phyloP scores from a whole-genome alignment of 2,113 vertebrate genomes.

The Axis porcinus region DNA sequence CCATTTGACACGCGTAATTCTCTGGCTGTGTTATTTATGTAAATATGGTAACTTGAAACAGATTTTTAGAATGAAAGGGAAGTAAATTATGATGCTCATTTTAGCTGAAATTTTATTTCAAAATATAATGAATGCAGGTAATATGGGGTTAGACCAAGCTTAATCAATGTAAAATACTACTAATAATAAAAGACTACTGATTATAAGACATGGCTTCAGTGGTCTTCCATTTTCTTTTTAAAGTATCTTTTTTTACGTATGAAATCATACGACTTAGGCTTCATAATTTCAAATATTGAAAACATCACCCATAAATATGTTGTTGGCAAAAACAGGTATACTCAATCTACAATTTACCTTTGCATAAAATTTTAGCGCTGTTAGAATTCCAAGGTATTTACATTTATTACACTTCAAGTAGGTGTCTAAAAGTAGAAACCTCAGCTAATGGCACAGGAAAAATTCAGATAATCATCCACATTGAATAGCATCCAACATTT shows the following conservation, averaged over 20 bases:
- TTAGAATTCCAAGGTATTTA: slow-evolving; percentile 2
- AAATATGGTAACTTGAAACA: slow-evolving; percentile 22
- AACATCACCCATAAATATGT: not conserved
- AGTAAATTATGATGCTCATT: not conserved
- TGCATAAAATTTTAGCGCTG: not conserved
- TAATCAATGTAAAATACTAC: not conserved
- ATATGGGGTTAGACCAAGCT: not conserved
- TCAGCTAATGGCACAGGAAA: not conserved
- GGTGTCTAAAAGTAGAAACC: not conserved
- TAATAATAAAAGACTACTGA: not conserved
- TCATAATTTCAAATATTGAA: not conserved
- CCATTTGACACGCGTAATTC: not conserved
- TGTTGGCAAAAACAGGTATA: not conserved
- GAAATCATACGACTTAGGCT: not conserved
- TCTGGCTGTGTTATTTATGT: slow-evolving; percentile 32
- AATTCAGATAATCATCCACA: not conserved
- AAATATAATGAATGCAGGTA: not conserved
- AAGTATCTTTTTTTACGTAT: not conserved
- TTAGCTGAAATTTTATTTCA: not conserved
- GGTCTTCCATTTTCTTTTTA: not conserved
- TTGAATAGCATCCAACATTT: not conserved
- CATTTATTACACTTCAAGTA: slow-evolving; percentile 3
- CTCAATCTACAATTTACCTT: not conserved
- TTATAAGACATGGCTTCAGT: not conserved
- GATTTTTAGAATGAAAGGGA: slow-evolving; percentile 30